phyloP scores from a whole-genome alignment of 2,113 vertebrate genomes.

The Cebidichthys violaceus region DNA sequence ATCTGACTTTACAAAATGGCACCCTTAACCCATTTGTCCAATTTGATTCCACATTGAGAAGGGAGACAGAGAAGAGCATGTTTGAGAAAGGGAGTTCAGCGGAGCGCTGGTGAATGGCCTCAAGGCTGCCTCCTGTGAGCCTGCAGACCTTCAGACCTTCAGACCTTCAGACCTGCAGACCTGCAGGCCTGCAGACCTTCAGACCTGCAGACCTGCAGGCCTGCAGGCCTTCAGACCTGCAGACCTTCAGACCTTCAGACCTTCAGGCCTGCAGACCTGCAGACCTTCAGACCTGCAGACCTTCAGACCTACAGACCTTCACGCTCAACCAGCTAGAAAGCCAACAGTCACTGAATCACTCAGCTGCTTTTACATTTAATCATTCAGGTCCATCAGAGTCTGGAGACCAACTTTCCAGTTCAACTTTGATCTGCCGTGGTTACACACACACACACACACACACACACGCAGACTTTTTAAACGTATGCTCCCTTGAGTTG shows the following conservation, averaged over 20 bases:
- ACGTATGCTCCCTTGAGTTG: neutral
- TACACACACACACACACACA: neutral
- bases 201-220: neutral
- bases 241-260: neutral
- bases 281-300: neutral
- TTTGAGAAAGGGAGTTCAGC: neutral
- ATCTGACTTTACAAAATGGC: neutral
- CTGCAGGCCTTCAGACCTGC: neutral
- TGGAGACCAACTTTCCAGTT: neutral
- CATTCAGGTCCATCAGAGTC: neutral
- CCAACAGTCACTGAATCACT: neutral
- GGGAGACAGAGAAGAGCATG: too few species aligned
- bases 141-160: neutral
- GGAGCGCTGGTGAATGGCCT: slow-evolving; percentile 1
- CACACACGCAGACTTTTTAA: neutral
- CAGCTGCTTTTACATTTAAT: neutral
- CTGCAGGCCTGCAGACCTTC: neutral
- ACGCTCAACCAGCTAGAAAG: neutral
- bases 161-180: neutral
- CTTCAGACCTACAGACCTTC: neutral
- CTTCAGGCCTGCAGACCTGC: too few species aligned
- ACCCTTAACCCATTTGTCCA: neutral
- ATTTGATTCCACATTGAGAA: neutral
- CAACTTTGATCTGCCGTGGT: neutral
- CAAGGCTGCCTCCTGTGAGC: neutral